Conservation (phyloP, 2,888 invertebrate genomes). For the Hirtodrosophila cameraria region DNA sequence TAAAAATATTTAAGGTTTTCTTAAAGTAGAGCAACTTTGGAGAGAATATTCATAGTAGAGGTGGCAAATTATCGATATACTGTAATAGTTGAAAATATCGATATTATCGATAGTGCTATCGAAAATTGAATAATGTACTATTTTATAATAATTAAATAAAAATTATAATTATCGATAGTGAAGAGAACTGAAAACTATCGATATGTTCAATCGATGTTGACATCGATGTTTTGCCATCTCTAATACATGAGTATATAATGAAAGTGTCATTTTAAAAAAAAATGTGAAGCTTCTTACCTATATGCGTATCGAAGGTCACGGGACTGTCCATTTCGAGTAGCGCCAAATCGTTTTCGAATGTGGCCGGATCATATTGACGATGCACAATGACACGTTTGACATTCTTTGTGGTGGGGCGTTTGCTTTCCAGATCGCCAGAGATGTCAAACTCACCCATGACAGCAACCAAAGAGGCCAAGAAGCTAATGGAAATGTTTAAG, state of each 20-base stretch:
- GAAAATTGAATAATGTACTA: too few species aligned
- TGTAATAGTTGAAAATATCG: too few species aligned
- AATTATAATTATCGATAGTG: too few species aligned
- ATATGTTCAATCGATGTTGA: too few species aligned
- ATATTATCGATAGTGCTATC: too few species aligned
- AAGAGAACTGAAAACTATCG: too few species aligned
- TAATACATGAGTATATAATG: too few species aligned
- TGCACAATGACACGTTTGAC: slow-evolving; percentile 95
- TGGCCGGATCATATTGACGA: slow-evolving; percentile 93
- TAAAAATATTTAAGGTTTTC: neutral
- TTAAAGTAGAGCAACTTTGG: too few species aligned
- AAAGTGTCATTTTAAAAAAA: too few species aligned
- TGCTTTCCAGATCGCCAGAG: slow-evolving; percentile 92
- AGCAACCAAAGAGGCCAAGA: slow-evolving; percentile 94
- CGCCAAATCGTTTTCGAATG: slow-evolving; percentile 96
- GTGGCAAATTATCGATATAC: too few species aligned
- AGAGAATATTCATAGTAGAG: too few species aligned
- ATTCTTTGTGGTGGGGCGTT: slow-evolving; percentile 91
- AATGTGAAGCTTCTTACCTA: slow-evolving; percentile 88
- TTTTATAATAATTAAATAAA: too few species aligned
- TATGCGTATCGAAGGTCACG: slow-evolving; percentile 92
- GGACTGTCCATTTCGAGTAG: slow-evolving; percentile 93
- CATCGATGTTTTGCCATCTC: neutral
- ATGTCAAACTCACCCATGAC: slow-evolving; percentile 96
- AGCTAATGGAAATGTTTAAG: slow-evolving; percentile 84